A percentile compares a stretch with the other conserved stretches of the same genome.
phyloP scores from a whole-genome alignment of 2,888 invertebrate species.

The Drosophila mayaguana region DNA sequence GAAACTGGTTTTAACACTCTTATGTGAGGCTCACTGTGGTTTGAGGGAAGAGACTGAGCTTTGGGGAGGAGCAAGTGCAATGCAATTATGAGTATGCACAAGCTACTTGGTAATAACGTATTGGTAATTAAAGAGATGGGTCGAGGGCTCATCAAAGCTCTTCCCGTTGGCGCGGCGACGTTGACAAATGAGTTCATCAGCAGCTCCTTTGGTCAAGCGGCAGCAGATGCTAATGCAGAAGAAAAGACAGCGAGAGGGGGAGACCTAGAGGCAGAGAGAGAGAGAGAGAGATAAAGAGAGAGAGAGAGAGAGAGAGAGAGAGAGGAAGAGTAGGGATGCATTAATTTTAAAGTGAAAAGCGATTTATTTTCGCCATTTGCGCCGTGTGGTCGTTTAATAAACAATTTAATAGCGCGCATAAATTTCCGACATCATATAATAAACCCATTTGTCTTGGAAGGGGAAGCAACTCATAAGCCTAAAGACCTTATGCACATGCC shows the following conservation, averaged over 20 bases:
- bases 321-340: slow-evolving; percentile 18
- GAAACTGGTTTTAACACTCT: neutral
- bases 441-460: slow-evolving; percentile 73
- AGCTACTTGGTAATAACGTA: slow-evolving; percentile 61
- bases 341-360: slow-evolving; percentile 76
- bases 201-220: slow-evolving; percentile 53
- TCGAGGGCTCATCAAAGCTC: slow-evolving; percentile 48
- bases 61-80: slow-evolving; percentile 33
- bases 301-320: neutral
- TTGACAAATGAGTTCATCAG: slow-evolving; percentile 80
- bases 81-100: slow-evolving; percentile 66
- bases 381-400: slow-evolving; percentile 73
- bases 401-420: slow-evolving; percentile 78
- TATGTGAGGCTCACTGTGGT: slow-evolving; percentile 43
- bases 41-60: neutral
- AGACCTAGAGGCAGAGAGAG: neutral
- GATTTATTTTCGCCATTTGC: slow-evolving; percentile 79
- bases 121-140: slow-evolving; percentile 76
- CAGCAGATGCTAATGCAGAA: slow-evolving; percentile 16
- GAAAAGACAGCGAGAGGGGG: neutral
- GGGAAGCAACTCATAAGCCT: slow-evolving; percentile 30
- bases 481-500: slow-evolving; percentile 54
- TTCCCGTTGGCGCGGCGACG: slow-evolving; percentile 42
- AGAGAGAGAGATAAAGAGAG: neutral
- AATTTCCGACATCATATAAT: slow-evolving; percentile 76